phyloP scores from a whole-genome alignment of 1,140 invertebrate genomes.

The Nephotettix cincticeps region DNA sequence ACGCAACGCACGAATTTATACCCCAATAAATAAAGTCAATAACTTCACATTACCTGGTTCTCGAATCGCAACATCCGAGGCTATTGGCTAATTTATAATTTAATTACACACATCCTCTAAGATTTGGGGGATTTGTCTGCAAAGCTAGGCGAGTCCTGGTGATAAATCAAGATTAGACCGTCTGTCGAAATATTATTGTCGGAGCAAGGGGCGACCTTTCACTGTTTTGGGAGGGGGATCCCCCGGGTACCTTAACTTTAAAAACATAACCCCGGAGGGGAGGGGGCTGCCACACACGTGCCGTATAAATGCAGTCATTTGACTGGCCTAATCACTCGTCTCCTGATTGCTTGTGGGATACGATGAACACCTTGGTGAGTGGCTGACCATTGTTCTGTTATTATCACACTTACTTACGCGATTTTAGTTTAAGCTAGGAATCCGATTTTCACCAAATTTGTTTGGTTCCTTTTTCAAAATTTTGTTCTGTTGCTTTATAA shows the following conservation, averaged over 20 bases:
- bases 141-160: not conserved
- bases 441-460: no score
- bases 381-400: no score
- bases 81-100: conserved; percentile 7
- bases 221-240: no score
- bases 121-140: no score
- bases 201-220: no score
- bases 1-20: no score
- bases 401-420: no score
- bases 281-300: not conserved
- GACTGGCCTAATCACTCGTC: not conserved
- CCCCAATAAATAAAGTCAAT: no score
- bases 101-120: conserved; percentile 5
- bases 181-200: conserved; percentile 10
- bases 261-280: conserved; percentile 1
- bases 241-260: not conserved
- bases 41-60: no score
- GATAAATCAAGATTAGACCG: conserved; percentile 14
- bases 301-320: conserved; percentile 18
- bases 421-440: no score
- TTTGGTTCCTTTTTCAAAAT: no score
- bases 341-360: conserved; percentile 2
- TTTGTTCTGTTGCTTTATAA: no score
- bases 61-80: not conserved
- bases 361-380: not conserved